These are phyloP conservation scores for Eilema sororculum DNA, from an alignment of 2,888 invertebrate genomes.

Conservation along the genomic window DNA sequence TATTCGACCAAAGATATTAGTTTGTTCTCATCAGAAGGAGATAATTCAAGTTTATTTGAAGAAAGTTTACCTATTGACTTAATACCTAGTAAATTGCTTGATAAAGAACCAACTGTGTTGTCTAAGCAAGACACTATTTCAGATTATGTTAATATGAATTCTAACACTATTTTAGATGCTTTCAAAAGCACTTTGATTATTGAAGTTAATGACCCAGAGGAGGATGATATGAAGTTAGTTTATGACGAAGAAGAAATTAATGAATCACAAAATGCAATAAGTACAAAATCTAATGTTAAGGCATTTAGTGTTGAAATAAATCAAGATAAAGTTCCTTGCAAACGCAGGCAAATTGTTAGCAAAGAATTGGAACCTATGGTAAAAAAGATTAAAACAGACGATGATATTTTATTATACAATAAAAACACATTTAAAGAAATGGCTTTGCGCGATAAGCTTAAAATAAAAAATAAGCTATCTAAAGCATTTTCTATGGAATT, in stretches of 20 bases:
- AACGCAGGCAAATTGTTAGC: constrained; percentile 55
- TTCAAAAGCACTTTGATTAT: constrained; percentile 68
- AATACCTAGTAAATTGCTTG: constrained; percentile 80
- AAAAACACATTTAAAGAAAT: constrained; percentile 6
- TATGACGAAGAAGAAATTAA: constrained; percentile 68
- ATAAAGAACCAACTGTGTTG: constrained; percentile 61
- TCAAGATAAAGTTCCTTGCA: constrained; percentile 63
- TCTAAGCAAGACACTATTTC: constrained; percentile 43
- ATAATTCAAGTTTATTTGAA: constrained; percentile 86
- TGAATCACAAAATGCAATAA: constrained; percentile 24
- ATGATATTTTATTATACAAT: not conserved
- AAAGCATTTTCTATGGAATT: constrained; percentile 56
- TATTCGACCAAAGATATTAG: constrained; percentile 71
- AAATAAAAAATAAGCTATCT: constrained; percentile 51
- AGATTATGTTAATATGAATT: constrained; percentile 60
- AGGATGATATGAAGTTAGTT: constrained; percentile 75
- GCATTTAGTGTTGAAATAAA: constrained; percentile 61
- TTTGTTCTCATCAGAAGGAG: constrained; percentile 80
- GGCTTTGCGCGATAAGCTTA: constrained; percentile 19
- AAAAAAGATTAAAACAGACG: constrained; percentile 61
- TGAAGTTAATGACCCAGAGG: constrained; percentile 54
- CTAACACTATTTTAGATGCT: constrained; percentile 68
- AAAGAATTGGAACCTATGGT: constrained; percentile 48
- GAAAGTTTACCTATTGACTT: constrained; percentile 86
- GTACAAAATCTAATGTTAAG: constrained; percentile 56